Percentiles rank a stretch among this genome's conserved stretches.
Evolutionary conservation across 2,113 vertebrate genomes (phyloP).

Genomic region (Pachycephala philippinensis): DNA sequence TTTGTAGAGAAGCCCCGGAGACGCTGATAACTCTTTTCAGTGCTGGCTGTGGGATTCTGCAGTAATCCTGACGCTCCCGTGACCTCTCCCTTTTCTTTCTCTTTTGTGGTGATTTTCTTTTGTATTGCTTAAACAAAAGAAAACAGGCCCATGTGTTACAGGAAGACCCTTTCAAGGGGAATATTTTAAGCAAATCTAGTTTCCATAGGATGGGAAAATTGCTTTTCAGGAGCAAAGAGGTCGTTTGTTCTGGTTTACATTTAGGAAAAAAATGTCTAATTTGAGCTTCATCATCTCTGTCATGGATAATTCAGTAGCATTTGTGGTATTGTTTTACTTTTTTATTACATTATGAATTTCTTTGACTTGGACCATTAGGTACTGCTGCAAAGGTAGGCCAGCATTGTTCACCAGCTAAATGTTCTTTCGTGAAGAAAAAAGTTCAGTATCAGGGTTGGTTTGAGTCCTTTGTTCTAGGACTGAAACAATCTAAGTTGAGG

Average conservation of each 20-base stretch:
- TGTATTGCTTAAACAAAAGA: slow-evolving; percentile 18
- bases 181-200: neutral
- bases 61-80: neutral
- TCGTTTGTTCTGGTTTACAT: neutral
- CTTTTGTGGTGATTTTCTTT: neutral
- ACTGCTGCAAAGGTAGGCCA: neutral
- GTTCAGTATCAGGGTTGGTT: neutral
- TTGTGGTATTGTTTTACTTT: neutral
- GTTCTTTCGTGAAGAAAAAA: neutral
- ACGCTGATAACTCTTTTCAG: neutral
- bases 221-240: neutral
- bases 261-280: neutral
- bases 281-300: neutral
- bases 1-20: neutral
- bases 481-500: neutral
- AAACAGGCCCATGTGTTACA: neutral
- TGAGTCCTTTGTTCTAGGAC: neutral
- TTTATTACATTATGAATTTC: neutral
- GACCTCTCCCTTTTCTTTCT: neutral
- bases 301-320: neutral
- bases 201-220: neutral
- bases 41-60: neutral
- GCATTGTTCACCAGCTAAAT: neutral
- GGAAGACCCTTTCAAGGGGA: neutral
- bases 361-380: neutral